Evolutionary conservation across 1,140 invertebrate species (phyloP).

Genomic region (Drosophila tani): DNA sequence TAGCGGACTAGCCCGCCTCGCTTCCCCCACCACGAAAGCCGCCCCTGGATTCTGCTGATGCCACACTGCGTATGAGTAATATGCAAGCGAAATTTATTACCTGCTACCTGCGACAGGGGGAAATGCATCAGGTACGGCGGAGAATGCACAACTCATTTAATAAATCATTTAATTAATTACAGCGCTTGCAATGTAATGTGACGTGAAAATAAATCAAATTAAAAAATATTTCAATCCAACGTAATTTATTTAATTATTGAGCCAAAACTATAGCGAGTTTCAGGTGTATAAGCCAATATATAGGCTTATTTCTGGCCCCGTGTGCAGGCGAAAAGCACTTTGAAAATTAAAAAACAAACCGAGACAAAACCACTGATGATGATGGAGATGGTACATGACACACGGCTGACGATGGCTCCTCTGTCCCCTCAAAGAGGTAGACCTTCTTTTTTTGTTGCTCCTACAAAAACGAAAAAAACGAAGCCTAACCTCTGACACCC

Average conservation of each 20-base stretch:
- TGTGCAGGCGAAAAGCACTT: slow-evolving; percentile 5
- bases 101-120: neutral
- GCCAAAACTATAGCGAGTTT: too few relatives aligned
- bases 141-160: slow-evolving; percentile 63
- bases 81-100: slow-evolving; percentile 26
- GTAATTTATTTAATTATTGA: too few relatives aligned
- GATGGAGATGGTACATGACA: slow-evolving; percentile 12
- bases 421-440: slow-evolving; percentile 3
- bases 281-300: neutral
- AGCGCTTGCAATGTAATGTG: neutral
- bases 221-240: neutral
- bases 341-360: slow-evolving; percentile 23
- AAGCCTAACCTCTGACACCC: slow-evolving; percentile 20
- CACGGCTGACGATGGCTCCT: neutral
- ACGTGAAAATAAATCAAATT: neutral
- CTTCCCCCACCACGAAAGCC: neutral
- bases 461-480: slow-evolving; percentile 6
- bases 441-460: neutral
- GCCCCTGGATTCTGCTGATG: slow-evolving; percentile 10
- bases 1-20: slow-evolving; percentile 11
- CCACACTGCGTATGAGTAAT: slow-evolving; percentile 53
- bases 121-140: slow-evolving; percentile 28
- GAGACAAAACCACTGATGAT: slow-evolving; percentile 11
- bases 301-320: neutral
- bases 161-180: slow-evolving; percentile 78